Evolutionary conservation across 2,113 vertebrate genomes (phyloP).

Genomic region (Laterallus jamaicensis): DNA sequence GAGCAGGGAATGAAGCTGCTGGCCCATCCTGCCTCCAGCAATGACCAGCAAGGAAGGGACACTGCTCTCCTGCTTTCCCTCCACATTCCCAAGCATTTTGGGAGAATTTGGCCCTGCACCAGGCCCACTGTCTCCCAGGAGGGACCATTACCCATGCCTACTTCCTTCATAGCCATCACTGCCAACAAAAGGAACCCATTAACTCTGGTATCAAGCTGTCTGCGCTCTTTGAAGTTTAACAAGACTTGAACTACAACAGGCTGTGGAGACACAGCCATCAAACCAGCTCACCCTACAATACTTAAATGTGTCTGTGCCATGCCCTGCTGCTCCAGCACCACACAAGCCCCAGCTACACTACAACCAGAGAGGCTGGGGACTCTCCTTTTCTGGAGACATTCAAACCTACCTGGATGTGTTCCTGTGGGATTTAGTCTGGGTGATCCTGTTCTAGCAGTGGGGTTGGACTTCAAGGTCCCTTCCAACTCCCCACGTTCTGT

Average conservation of each 20-base stretch:
- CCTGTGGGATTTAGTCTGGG: too few relatives aligned
- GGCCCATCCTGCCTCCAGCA: background rate
- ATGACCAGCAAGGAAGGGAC: background rate
- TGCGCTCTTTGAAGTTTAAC: background rate
- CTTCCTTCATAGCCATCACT: background rate
- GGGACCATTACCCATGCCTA: rapidly evolving
- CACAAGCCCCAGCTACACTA: background rate
- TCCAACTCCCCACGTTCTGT: too few relatives aligned
- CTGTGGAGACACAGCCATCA: background rate
- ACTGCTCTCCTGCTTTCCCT: background rate
- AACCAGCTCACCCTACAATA: background rate
- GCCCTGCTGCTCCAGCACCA: background rate
- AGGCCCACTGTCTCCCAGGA: background rate
- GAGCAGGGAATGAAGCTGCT: background rate
- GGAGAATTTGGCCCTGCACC: background rate
- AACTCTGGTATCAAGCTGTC: background rate
- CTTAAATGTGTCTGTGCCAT: background rate
- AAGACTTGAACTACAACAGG: background rate
- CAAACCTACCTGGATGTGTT: too few relatives aligned
- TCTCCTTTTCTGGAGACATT: too few relatives aligned
- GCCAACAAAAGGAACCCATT: background rate
- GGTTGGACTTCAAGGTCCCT: too few relatives aligned
- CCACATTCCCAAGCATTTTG: background rate
- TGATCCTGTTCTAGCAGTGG: too few relatives aligned
- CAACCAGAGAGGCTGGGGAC: too few relatives aligned